phyloP scores from a whole-genome alignment of 2,797 vertebrate genomes.

The Petrocephalus schoutedeni region DNA sequence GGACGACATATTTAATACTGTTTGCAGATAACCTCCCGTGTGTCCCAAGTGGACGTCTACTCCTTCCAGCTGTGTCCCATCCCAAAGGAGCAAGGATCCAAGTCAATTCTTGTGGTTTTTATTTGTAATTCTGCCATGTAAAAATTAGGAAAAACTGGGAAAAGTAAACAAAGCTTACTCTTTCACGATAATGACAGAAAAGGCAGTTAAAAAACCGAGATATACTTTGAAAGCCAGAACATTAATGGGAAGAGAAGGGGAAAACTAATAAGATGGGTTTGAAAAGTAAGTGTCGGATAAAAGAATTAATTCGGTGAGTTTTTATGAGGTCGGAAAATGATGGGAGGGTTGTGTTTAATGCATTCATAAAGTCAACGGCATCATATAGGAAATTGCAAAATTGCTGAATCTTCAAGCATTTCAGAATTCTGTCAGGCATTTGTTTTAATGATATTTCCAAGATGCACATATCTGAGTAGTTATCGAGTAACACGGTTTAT shows the following conservation, averaged over 20 bases:
- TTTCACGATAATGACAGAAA: neutral
- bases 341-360: neutral
- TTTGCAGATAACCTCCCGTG: neutral
- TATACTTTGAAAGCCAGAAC: neutral
- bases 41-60: neutral
- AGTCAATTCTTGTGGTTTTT: neutral
- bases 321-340: neutral
- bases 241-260: neutral
- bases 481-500: neutral
- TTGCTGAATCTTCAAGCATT: constrained; percentile 6
- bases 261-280: neutral
- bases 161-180: neutral
- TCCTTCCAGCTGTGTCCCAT: neutral
- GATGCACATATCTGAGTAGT: neutral
- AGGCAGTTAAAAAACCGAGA: neutral
- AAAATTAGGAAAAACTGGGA: neutral
- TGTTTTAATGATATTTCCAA: neutral
- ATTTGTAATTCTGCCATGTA: neutral
- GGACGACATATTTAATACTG: neutral
- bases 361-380: neutral
- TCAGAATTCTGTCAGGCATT: constrained; percentile 4
- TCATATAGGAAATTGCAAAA: neutral
- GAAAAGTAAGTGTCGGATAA: neutral
- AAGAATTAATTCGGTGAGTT: neutral
- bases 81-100: neutral